A percentile compares a stretch with the other conserved stretches of the same genome.
Conservation (phyloP, 2,888 invertebrate species). For the Noctua janthina region DNA sequence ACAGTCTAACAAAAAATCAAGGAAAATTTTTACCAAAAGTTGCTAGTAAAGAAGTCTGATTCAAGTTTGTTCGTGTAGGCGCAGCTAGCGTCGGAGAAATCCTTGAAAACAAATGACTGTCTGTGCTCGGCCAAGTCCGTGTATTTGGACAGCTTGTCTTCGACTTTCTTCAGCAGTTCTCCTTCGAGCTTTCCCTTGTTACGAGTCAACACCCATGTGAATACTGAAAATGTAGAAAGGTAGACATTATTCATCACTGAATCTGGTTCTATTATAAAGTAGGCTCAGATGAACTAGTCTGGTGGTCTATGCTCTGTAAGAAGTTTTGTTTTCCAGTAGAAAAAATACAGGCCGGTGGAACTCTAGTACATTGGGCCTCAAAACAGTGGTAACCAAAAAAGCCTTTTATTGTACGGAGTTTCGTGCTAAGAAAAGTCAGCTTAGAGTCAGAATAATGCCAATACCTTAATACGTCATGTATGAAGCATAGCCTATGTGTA, state of each 20-base stretch:
- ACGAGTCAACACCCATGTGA: conserved; percentile 84
- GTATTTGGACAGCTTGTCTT: conserved; percentile 81
- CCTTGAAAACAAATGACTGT: conserved; percentile 81
- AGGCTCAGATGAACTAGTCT: neutral
- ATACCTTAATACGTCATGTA: too few relatives aligned
- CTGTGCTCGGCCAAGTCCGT: conserved; percentile 82
- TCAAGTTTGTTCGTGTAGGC: conserved; percentile 78
- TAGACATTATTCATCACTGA: neutral
- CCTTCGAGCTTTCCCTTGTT: conserved; percentile 81
- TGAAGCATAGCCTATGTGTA: too few relatives aligned
- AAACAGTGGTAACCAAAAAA: too few relatives aligned
- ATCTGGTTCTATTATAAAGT: neutral
- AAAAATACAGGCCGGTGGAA: too few relatives aligned
- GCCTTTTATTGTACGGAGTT: too few relatives aligned
- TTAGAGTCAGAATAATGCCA: too few relatives aligned
- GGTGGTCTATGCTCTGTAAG: too few relatives aligned
- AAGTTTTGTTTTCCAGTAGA: too few relatives aligned
- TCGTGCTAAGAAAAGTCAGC: too few relatives aligned
- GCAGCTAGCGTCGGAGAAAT: conserved; percentile 80
- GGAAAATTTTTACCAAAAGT: conserved; percentile 79
- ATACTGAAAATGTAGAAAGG: conserved; percentile 76
- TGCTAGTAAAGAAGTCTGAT: conserved; percentile 82
- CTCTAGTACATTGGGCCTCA: too few relatives aligned
- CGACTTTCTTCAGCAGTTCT: conserved; percentile 79
- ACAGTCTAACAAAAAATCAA: conserved; percentile 42